Conservation (phyloP, 2,113 vertebrate species). For the Smithornis capensis region DNA sequence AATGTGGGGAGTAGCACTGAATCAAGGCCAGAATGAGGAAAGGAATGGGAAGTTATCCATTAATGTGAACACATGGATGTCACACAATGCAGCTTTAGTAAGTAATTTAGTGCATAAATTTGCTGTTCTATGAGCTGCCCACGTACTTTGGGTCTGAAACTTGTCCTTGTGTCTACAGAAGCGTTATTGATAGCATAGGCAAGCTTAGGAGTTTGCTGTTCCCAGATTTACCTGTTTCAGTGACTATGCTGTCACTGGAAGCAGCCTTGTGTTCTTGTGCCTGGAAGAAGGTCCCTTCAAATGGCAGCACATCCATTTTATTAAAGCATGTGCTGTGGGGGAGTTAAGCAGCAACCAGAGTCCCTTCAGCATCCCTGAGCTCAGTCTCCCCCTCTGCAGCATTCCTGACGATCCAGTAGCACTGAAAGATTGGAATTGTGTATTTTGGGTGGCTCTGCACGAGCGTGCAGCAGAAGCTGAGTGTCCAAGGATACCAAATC, state of each 20-base stretch:
- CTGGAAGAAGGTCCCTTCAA: not conserved
- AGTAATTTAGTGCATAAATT: not conserved
- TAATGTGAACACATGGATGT: not conserved
- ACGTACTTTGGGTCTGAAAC: not conserved
- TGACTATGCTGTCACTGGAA: not conserved
- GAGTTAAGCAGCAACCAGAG: not conserved
- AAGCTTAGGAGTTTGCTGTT: not conserved
- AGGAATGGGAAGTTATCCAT: not conserved
- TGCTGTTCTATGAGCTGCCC: not conserved
- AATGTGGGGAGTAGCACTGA: not conserved
- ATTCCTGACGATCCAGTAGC: accelerated
- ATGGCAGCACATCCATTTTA: too few relatives aligned
- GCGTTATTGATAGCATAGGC: not conserved
- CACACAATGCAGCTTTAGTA: not conserved
- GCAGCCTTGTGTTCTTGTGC: not conserved
- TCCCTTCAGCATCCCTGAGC: not conserved
- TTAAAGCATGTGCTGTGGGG: not conserved
- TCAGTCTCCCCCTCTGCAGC: not conserved
- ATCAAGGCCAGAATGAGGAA: not conserved
- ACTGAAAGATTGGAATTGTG: not conserved
- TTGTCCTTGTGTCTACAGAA: not conserved
- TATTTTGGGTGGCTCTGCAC: not conserved
- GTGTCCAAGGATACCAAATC: not conserved
- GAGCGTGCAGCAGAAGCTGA: not conserved
- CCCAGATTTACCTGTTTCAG: not conserved